Evolutionary conservation across 2,888 invertebrate genomes (phyloP), one percentile per base, ranked within the genome.

Genomic region (Bursaphelenchus okinawaensis): DNA sequence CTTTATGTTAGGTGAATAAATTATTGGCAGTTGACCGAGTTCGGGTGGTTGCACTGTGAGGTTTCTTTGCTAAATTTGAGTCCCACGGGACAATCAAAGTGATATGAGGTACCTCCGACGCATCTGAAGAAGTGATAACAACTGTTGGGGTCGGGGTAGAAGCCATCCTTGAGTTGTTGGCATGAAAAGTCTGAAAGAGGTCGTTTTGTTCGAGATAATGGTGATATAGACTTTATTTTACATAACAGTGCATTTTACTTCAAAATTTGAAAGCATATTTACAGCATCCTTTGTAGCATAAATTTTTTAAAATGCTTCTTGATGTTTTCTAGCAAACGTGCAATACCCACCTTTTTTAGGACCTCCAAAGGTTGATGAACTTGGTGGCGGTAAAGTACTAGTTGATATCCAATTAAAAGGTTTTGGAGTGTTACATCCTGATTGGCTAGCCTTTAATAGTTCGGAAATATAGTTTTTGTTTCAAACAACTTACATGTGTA

Each of bases 31-130:
- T 77, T 77, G 6, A 72, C 73, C 23, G 73, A 67, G 55, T 78
- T 72, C 12, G 79, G 77, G 52, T 78, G 76, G 54, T 80, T 76
- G 64, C 80, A 80, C 65, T 69, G 68, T 52, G 69, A 65, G 4
- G 73, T 73, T 55, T 75, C 73, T 31, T 70, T 69, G 63, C 75
- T 76, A 72, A 79, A 80, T 23, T 72, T 68, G 27, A 80, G 68
- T 7, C 78, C 77, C 7, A 67, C 65, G 7, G 81, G 79, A 31
- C 81, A 81, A 54, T 80, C 76, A 54, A 81, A 81, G n/a, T 75
- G 70, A 66, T 80, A 81, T 2, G 80, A 72, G 19, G 71, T 66
- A 23, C 75, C 70, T 54, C 71, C 73, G 16, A 78, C 81, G 52
- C 81, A 81, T 7, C 81, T 70, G 59, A 73, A 75, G 66, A 81